Conservation (phyloP, 2,888 invertebrate species). For the Lasioglossum morio region DNA sequence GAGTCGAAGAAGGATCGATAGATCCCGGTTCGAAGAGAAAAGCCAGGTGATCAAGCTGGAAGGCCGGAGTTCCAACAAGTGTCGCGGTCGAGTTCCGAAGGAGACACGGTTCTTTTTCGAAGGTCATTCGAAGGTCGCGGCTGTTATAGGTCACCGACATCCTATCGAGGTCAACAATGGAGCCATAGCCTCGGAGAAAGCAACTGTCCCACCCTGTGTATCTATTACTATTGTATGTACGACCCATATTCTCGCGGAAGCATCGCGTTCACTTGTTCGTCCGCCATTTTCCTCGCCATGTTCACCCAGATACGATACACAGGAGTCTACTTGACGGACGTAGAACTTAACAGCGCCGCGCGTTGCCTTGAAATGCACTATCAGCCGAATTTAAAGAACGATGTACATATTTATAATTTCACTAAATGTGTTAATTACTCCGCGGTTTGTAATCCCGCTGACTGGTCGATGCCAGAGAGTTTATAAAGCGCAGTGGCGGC, state of each 20-base stretch:
- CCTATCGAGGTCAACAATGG: slow-evolving; percentile 3
- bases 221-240: slow-evolving; percentile 11
- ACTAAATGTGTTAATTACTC: not conserved
- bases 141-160: slow-evolving; percentile 9
- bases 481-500: not conserved
- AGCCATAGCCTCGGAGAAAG: slow-evolving; percentile 10
- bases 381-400: not conserved
- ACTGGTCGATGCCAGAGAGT: not conserved
- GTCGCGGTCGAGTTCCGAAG: not conserved
- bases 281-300: slow-evolving; percentile 17
- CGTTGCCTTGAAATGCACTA: not conserved
- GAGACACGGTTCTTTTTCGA: slow-evolving; percentile 10
- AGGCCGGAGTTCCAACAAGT: not conserved
- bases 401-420: not conserved
- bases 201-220: slow-evolving; percentile 9
- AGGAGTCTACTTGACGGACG: not conserved
- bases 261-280: slow-evolving; percentile 14
- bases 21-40: too few species aligned
- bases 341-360: not conserved
- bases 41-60: not conserved
- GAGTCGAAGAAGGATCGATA: not conserved
- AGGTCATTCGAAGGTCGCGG: not conserved
- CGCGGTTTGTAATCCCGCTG: not conserved
- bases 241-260: slow-evolving; percentile 18
- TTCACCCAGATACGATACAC: slow-evolving; percentile 9